phyloP scores from a whole-genome alignment of 2,888 invertebrate genomes.

The Leucozona laternaria region DNA sequence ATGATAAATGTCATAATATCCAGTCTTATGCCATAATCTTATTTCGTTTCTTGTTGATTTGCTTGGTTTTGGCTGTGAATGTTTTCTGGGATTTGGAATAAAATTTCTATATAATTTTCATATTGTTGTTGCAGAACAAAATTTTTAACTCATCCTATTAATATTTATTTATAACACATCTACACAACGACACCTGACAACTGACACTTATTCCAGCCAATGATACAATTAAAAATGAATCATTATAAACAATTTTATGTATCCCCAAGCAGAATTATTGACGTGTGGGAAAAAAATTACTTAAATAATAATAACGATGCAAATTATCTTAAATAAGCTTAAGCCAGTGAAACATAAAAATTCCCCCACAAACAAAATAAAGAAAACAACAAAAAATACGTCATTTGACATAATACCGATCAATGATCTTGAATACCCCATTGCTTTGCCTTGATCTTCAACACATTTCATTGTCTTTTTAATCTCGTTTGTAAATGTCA shows the following conservation, averaged over 20 bases:
- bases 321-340: conserved; percentile 6
- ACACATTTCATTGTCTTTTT: conserved; percentile 46
- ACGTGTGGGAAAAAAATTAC: neutral
- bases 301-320: neutral
- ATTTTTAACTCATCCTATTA: neutral
- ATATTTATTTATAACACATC: neutral
- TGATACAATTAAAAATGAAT: neutral
- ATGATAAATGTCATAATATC: too few species aligned
- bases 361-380: neutral
- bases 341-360: neutral
- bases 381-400: conserved; percentile 4
- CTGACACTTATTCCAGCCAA: neutral
- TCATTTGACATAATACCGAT: conserved; percentile 41
- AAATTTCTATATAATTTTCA: too few species aligned
- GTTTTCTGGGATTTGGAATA: too few species aligned
- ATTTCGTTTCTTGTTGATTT: too few species aligned
- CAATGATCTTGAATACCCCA: conserved; percentile 58
- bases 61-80: too few species aligned
- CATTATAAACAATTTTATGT: neutral
- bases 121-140: too few species aligned
- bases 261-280: neutral
- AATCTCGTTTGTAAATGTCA: conserved; percentile 16
- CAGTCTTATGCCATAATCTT: too few species aligned
- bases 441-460: conserved; percentile 63
- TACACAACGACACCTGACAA: neutral